Evolutionary conservation across 1,140 invertebrate species (phyloP).

Genomic region (Panulirus ornatus): DNA sequence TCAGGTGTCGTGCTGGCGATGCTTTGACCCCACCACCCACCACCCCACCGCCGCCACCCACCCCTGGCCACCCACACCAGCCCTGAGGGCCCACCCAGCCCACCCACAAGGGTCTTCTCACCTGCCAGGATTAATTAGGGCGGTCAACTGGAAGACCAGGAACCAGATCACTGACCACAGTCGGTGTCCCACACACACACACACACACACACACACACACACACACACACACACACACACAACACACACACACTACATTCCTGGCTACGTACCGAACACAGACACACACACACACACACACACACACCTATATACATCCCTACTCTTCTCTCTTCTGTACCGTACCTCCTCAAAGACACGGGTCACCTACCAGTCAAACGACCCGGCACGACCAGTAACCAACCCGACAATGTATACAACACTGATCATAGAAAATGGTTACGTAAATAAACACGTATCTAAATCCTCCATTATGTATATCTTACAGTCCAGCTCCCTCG

Average conservation of each 20-base stretch:
- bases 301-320: neutral
- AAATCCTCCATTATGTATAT: too few species aligned
- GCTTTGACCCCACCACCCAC: too few species aligned
- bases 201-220: constrained; percentile 13
- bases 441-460: too few species aligned
- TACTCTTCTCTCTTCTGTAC: too few species aligned
- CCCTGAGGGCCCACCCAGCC: too few species aligned
- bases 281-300: neutral
- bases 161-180: neutral
- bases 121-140: neutral
- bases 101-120: neutral
- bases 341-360: too few species aligned
- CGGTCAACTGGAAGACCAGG: neutral
- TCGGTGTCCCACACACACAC: neutral
- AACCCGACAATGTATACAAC: too few species aligned
- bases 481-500: too few species aligned
- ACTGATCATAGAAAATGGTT: too few species aligned
- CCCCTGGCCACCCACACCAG: neutral
- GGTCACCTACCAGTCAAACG: too few species aligned
- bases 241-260: neutral
- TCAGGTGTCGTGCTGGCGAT: too few species aligned
- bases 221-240: neutral
- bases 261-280: neutral
- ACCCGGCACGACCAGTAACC: too few species aligned
- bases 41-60: neutral